Conservation (phyloP, 2,888 invertebrate genomes). For the Drosophila affinis region DNA sequence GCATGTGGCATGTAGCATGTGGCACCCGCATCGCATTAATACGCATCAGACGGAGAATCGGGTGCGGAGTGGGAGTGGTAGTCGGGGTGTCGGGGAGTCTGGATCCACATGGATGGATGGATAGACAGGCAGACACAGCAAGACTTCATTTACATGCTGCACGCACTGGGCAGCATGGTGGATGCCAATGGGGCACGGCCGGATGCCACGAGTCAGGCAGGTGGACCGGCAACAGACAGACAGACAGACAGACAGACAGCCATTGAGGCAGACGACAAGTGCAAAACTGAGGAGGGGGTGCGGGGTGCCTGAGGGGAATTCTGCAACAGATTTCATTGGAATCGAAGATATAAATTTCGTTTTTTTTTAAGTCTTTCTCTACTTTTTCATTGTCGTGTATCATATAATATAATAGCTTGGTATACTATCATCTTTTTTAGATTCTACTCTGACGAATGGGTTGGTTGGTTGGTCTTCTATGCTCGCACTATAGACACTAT, state of each 20-base stretch:
- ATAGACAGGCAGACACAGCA: slow-evolving; percentile 20
- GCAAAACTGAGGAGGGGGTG: neutral
- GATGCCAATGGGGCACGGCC: neutral
- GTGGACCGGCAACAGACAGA: neutral
- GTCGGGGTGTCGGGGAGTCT: neutral
- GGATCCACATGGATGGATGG: slow-evolving; percentile 1
- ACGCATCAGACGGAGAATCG: slow-evolving; percentile 35
- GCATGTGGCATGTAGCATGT: slow-evolving; percentile 57
- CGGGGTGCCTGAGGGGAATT: neutral
- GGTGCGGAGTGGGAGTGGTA: no score
- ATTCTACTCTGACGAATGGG: neutral
- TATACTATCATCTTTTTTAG: no score
- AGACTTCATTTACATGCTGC: slow-evolving; percentile 30
- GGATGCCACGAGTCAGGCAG: neutral
- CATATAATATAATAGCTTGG: no score
- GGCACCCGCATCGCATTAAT: slow-evolving; percentile 65
- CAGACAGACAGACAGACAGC: neutral
- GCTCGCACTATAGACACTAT: neutral
- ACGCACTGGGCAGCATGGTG: slow-evolving; percentile 2
- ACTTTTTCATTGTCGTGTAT: no score
- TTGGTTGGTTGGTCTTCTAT: neutral
- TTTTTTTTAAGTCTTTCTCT: no score
- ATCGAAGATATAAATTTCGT: neutral
- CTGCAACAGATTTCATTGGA: neutral
- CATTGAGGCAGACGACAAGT: neutral